These are phyloP conservation scores for Leptinotarsa defecta DNA, from an alignment of 1,140 invertebrate species.

Conservation along the genomic window DNA sequence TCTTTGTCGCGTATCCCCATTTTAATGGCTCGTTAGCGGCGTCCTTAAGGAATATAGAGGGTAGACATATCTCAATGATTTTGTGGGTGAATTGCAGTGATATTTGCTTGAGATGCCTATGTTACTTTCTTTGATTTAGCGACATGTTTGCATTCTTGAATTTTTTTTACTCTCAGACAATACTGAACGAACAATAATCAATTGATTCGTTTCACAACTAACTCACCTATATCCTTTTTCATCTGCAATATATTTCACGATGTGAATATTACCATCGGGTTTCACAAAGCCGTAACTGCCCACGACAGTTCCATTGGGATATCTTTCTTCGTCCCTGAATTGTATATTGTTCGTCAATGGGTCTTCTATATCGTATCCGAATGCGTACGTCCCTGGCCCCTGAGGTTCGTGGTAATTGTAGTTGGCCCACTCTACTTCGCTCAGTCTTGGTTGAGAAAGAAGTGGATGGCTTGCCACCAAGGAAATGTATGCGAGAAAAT, in stretches of 20 bases:
- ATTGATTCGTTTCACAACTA: background rate
- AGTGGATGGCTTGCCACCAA: background rate
- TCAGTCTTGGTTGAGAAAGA: slow-evolving; percentile 1
- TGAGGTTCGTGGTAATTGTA: slow-evolving; percentile 52
- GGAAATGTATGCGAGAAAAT: background rate
- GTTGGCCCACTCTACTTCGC: background rate
- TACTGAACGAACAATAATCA: too few relatives aligned
- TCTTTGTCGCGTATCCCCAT: too few relatives aligned
- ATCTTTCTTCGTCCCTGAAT: slow-evolving; percentile 67
- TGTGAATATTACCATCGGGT: slow-evolving; percentile 63
- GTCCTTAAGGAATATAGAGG: too few relatives aligned
- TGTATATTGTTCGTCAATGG: slow-evolving; percentile 66
- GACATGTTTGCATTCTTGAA: too few relatives aligned
- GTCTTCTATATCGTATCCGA: slow-evolving; percentile 71
- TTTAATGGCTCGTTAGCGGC: too few relatives aligned
- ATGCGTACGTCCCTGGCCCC: slow-evolving; percentile 69
- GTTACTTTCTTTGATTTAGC: too few relatives aligned
- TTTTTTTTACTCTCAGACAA: too few relatives aligned
- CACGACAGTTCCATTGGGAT: slow-evolving; percentile 67
- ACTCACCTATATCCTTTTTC: slow-evolving; percentile 66
- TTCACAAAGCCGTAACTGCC: slow-evolving; percentile 72
- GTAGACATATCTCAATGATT: too few relatives aligned
- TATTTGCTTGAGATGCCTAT: too few relatives aligned
- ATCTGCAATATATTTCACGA: slow-evolving; percentile 67
- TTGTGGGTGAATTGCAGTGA: too few relatives aligned